Percentiles rank a stretch among this genome's conserved stretches.
These are phyloP conservation scores for Melanophora roralis DNA, from an alignment of 2,888 invertebrate species.

Conservation along the genomic window DNA sequence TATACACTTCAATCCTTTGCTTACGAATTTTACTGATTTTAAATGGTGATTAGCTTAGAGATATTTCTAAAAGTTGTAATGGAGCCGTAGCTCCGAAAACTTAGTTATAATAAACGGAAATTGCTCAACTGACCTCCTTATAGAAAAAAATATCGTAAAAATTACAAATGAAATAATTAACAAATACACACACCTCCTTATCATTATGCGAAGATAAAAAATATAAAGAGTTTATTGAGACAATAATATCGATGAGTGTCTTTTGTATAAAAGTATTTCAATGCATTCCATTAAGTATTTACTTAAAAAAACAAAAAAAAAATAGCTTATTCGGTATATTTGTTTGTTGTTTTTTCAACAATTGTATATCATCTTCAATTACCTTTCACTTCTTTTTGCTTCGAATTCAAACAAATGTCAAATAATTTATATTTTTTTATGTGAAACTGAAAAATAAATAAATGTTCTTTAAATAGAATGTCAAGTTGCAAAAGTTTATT, in stretches of 20 bases:
- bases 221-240: slow-evolving; percentile 39
- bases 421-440: slow-evolving; percentile 25
- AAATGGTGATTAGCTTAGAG: too few relatives aligned
- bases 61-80: too few relatives aligned
- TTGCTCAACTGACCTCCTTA: too few relatives aligned
- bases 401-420: slow-evolving; percentile 49
- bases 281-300: slow-evolving; percentile 15
- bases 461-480: slow-evolving; percentile 29
- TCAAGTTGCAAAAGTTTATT: slow-evolving; percentile 31
- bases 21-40: too few relatives aligned
- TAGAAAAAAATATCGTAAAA: too few relatives aligned
- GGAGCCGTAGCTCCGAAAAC: too few relatives aligned
- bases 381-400: slow-evolving; percentile 46
- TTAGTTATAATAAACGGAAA: too few relatives aligned
- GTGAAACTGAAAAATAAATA: too few relatives aligned
- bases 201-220: not conserved
- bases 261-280: too few relatives aligned
- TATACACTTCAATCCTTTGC: too few relatives aligned
- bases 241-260: not conserved
- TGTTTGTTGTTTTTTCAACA: not conserved
- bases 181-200: not conserved
- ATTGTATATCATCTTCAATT: slow-evolving; percentile 43
- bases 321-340: slow-evolving; percentile 30
- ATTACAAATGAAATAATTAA: too few relatives aligned
- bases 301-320: slow-evolving; percentile 33